A percentile compares a stretch with the other conserved stretches of the same genome.
Evolutionary conservation across 2,888 invertebrate species (phyloP).

Genomic region (Pinctada fucata): DNA sequence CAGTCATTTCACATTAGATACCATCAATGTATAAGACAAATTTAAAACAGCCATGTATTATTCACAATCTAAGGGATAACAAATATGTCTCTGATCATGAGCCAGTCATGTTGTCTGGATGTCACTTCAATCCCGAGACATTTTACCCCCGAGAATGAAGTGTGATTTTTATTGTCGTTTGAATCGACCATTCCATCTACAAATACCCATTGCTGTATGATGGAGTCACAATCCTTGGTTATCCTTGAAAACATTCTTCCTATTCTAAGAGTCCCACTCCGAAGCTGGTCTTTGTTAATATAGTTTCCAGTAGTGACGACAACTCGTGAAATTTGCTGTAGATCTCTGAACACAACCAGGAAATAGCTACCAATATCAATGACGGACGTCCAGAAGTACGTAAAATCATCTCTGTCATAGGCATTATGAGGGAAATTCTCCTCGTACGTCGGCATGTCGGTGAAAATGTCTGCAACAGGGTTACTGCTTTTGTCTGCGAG

Average conservation of each 20-base stretch:
- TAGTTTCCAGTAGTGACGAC: constrained; percentile 22
- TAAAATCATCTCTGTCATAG: constrained; percentile 22
- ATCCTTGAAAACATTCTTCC: not conserved
- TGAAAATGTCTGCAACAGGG: constrained; percentile 16
- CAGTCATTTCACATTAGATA: too few relatives aligned
- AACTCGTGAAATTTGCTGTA: constrained; percentile 17
- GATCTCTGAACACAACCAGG: constrained; percentile 7
- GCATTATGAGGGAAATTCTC: constrained; percentile 4
- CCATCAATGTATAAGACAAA: too few relatives aligned
- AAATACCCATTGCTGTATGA: constrained; percentile 17
- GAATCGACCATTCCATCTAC: constrained; percentile 16
- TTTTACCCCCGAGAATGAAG: not conserved
- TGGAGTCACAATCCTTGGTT: constrained; percentile 4
- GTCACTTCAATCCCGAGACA: constrained; percentile 5
- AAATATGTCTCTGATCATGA: constrained; percentile 17
- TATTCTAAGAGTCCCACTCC: not conserved
- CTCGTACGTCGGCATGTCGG: constrained; percentile 20
- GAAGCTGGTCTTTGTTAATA: constrained; percentile 14
- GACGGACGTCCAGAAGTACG: constrained; percentile 27
- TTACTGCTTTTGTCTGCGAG: constrained; percentile 4
- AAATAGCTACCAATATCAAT: constrained; percentile 11
- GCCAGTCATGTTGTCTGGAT: constrained; percentile 21
- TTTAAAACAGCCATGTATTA: too few relatives aligned
- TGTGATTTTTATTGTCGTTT: not conserved
- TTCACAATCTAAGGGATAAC: not conserved